Base-by-base conservation (phyloP, 1,140 invertebrate species). In the Capitella teleta region DNA sequence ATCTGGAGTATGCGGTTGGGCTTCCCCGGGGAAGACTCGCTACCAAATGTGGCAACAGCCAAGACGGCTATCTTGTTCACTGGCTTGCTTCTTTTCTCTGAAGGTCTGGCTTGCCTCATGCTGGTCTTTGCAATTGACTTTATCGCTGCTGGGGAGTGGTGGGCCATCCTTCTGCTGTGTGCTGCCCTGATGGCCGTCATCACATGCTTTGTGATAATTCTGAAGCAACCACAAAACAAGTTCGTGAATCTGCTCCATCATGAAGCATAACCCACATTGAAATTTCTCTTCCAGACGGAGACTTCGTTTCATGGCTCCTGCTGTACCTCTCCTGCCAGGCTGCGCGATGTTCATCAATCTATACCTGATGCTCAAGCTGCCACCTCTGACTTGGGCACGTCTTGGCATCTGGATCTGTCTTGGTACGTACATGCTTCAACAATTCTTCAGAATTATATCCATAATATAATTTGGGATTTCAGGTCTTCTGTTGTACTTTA, bases 341-440 rank as follows among this genome's bases (percentile, higher is more conserved):
- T 59, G 85, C 1, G 86, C 83, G 64, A 80, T 89, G 38, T 78
- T 87, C 44, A 80, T 85, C 55, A 91, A 91, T 68, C 61, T 87
- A 38, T 86, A 87, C 71, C 75, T 91, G 24, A 90, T 89, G 83
- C 75, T 85, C 51, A 83, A 87, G 70, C 71, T 91, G 51, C 81
- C 85, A 61, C 59, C 75, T 25, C 76, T 79, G 55, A 89, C 86
- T 3, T 89, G 86, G 86, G 77, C 86, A 37, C 77, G 85, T 57
- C 86, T 88, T 70, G 74, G 74, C 23, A 73, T 85, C 25, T 89
- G 86, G 86, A 78, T 94, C 85, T 78, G 76, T 24, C 44, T 74
- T 23, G 70, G 54, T 55, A 26, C n/a, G 16, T 42, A 19, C 21
- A 40, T 45, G 10, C n/a, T 16, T 8, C 10, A 10, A 6, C 38